Evolutionary conservation across 1,140 invertebrate species (phyloP), one percentile per base, ranked within the genome.

Genomic region (Drosophila nigrodunni): DNA sequence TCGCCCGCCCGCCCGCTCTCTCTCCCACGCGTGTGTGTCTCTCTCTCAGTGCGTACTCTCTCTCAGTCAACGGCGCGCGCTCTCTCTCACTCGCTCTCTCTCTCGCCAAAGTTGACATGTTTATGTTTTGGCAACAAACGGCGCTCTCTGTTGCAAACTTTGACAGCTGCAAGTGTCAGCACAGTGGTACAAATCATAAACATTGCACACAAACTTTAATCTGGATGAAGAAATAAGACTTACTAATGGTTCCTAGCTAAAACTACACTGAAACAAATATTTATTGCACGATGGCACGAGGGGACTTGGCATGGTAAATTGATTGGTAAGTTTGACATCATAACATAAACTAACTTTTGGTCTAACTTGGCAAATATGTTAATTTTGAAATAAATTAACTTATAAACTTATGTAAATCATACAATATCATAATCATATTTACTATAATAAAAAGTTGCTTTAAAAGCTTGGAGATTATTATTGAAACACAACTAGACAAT

Each of bases 71-170:
- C 52, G 25, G 25, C 6, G 25, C 25, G 25, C 60, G 49, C 71
- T 78, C 80, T 82, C 65, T 30, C 25, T 5, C 25, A 21, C 1
- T 1, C 18, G 18, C 1, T 30, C 25, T 30, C 25, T 30, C 25
- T 30, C 25, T 30, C 25, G 25, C 3, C 25, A 18, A 9, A 52
- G 50, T 73, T 89, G 85, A 90, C 86, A 88, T 88, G 85, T 88
- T 88, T 88, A 88, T 89, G 85, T 88, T 88, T 88, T 88, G 85
- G 85, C 83, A 78, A 82, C 77, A 76, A 82, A 69, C 80, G 79
- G 67, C 69, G 80, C 85, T 88, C 85, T 88, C 80, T 50, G 71
- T 75, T 75, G 71, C 85, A 74, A 85, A 79, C 62, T 90, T 85
- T 89, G 85, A 89, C 85, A 89, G 81, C 61, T 81, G 25, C 68